These are phyloP conservation scores for Diarsia brunnea DNA, from an alignment of 2,888 invertebrate species.

Conservation along the genomic window DNA sequence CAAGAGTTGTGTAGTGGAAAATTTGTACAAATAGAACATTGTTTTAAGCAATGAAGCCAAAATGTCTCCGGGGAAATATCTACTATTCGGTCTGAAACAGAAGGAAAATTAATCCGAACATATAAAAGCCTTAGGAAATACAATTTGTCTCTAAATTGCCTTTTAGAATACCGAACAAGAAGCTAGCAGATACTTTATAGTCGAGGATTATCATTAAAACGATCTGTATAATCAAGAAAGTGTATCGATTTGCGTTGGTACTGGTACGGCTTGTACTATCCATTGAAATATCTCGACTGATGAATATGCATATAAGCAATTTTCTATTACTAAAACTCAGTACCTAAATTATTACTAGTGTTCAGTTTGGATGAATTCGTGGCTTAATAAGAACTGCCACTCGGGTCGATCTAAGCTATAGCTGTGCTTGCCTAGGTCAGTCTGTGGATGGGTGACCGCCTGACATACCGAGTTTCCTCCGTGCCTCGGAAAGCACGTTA, in stretches of 20 bases:
- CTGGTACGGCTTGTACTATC: slow-evolving; percentile 14
- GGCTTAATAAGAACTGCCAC: no score
- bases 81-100: slow-evolving; percentile 13
- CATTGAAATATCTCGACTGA: slow-evolving; percentile 7
- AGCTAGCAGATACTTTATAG: slow-evolving; percentile 16
- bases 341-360: background rate
- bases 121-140: slow-evolving; percentile 20
- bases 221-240: slow-evolving; percentile 15
- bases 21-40: slow-evolving; percentile 37
- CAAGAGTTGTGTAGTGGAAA: background rate
- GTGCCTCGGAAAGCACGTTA: no score
- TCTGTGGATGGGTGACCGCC: no score
- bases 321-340: background rate
- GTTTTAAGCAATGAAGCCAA: slow-evolving; percentile 16
- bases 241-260: slow-evolving; percentile 5
- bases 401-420: no score
- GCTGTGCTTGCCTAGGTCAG: no score
- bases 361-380: no score
- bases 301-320: slow-evolving; percentile 14
- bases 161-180: background rate
- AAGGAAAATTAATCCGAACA: slow-evolving; percentile 35
- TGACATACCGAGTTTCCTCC: no score
- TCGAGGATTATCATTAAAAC: slow-evolving; percentile 25
- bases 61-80: slow-evolving; percentile 42
- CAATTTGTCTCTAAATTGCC: slow-evolving; percentile 44